Evolutionary conservation across 2,797 vertebrate species (phyloP).

Genomic region (Melanotaenia nigrans): DNA sequence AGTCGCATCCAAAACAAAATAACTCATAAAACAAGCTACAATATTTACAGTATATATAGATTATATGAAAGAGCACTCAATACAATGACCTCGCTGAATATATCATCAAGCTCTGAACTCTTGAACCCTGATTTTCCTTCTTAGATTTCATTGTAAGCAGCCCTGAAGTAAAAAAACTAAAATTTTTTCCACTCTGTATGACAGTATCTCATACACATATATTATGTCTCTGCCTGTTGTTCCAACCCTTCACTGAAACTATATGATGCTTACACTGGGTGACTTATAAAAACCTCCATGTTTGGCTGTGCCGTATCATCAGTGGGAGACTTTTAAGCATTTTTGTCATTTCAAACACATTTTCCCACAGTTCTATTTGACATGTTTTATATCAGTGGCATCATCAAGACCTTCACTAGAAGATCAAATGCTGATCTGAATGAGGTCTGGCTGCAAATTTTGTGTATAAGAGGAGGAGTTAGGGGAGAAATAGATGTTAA

Average conservation of each 20-base stretch:
- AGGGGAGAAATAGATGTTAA: not conserved
- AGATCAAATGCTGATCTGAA: not conserved
- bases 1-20: not conserved
- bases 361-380: constrained; percentile 28
- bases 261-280: constrained; percentile 27
- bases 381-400: not conserved
- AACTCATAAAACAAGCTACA: not conserved
- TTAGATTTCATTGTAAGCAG: constrained; percentile 5
- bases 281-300: constrained; percentile 16
- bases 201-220: constrained; percentile 20
- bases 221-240: constrained; percentile 28
- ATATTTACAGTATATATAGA: not conserved
- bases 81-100: not conserved
- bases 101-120: constrained; percentile 24
- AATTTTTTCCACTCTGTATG: constrained; percentile 25
- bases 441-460: not conserved
- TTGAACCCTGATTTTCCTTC: constrained; percentile 10
- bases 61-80: not conserved
- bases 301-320: constrained; percentile 15
- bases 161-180: constrained; percentile 6
- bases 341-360: constrained; percentile 14
- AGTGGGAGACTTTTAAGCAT: constrained; percentile 16
- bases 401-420: not conserved
- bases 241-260: constrained; percentile 28
- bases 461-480: not conserved